phyloP scores from a whole-genome alignment of 2,113 vertebrate genomes.

The Micromys minutus region DNA sequence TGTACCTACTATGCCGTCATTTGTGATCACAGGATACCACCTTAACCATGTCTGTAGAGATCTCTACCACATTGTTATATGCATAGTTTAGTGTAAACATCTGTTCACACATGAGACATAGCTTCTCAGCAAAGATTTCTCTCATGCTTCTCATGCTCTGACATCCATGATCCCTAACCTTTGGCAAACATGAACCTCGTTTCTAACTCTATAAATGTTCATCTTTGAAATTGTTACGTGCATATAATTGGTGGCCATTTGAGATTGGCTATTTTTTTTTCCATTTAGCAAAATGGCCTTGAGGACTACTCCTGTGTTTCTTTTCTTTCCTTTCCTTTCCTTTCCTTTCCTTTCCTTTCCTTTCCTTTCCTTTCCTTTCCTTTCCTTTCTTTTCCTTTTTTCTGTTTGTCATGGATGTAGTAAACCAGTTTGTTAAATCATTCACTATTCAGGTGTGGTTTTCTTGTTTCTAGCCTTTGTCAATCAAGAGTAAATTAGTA shows the following conservation, averaged over 20 bases:
- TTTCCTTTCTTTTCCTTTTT: neutral
- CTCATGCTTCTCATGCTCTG: neutral
- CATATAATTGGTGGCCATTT: neutral
- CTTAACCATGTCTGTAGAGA: neutral
- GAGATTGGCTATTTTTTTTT: neutral
- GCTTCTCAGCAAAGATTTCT: neutral
- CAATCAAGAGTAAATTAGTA: neutral
- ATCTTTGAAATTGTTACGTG: neutral
- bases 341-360: neutral
- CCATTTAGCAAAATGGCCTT: neutral
- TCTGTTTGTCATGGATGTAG: neutral
- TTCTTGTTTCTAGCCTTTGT: neutral
- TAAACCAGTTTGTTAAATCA: neutral
- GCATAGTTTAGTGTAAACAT: neutral
- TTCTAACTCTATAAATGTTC: neutral
- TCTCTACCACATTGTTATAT: neutral
- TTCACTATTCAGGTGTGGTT: neutral
- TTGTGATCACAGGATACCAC: neutral
- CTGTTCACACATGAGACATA: neutral
- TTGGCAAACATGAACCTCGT: neutral
- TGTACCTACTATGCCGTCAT: neutral
- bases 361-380: neutral
- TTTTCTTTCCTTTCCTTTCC: neutral
- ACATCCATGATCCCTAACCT: neutral
- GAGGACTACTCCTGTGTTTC: neutral